These are phyloP conservation scores for Pocillopora grandis DNA, from an alignment of 92 coral and sea anemone species.

Conservation along the genomic window DNA sequence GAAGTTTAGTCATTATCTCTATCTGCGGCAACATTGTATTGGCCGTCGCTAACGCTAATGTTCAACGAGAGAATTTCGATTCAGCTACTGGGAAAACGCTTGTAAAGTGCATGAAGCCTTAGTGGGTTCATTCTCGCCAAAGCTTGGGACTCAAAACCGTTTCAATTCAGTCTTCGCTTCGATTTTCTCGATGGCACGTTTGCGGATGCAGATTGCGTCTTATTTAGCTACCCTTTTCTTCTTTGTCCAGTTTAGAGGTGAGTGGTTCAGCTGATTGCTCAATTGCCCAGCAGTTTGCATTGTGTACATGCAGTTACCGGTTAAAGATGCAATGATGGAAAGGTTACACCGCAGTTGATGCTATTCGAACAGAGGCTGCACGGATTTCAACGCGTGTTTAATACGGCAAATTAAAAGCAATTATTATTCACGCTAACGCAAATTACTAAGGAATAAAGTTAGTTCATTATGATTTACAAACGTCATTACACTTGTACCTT, in stretches of 20 bases:
- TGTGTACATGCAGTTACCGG: neutral
- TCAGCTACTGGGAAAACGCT: neutral
- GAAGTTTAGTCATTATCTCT: slow-evolving; percentile 1
- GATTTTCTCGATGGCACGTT: slow-evolving; percentile 17
- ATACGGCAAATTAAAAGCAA: slow-evolving; percentile 12
- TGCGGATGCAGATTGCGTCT: slow-evolving; percentile 1
- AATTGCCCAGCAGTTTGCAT: neutral
- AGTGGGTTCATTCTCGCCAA: no score
- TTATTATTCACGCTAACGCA: slow-evolving; percentile 12
- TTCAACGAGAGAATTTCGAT: slow-evolving; percentile 5
- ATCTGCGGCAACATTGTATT: neutral
- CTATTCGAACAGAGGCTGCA: slow-evolving; percentile 7
- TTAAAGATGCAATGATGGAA: neutral
- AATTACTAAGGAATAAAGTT: slow-evolving; percentile 1
- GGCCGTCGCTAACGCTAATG: neutral
- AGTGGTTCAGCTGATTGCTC: neutral
- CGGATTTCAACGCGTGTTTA: neutral
- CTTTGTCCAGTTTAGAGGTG: slow-evolving; percentile 14
- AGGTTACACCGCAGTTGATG: neutral
- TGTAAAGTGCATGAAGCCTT: neutral
- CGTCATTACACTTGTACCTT: neutral
- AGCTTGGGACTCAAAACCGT: neutral
- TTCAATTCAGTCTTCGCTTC: neutral
- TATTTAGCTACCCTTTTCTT: neutral
- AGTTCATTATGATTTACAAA: slow-evolving; percentile 3